phyloP scores from a whole-genome alignment of 1,140 invertebrate genomes.

The Neoseiulus cucumeris region DNA sequence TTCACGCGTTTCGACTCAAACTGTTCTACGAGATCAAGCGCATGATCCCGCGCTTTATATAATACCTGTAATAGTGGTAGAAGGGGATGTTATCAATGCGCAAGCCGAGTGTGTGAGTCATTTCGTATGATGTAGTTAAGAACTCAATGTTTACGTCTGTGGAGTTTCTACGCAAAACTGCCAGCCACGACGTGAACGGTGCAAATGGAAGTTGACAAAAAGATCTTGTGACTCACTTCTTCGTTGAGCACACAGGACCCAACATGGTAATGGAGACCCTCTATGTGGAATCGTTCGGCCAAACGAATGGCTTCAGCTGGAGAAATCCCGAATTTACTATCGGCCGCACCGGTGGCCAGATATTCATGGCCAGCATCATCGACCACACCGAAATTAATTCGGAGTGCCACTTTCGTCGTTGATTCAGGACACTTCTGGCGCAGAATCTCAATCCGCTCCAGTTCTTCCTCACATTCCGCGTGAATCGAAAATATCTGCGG shows the following conservation, averaged over 20 bases:
- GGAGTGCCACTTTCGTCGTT: neutral
- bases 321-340: neutral
- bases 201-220: too few species aligned
- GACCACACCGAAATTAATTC: neutral
- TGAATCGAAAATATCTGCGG: neutral
- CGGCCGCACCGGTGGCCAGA: neutral
- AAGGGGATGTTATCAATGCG: too few species aligned
- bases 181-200: too few species aligned
- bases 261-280: conserved; percentile 2
- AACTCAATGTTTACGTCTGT: too few species aligned
- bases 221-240: too few species aligned
- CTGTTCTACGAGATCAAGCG: conserved; percentile 15
- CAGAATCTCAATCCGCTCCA: neutral
- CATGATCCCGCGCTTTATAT: conserved; percentile 16
- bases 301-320: neutral
- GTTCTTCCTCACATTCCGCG: neutral
- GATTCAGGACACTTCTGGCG: neutral
- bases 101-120: conserved; percentile 22
- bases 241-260: neutral
- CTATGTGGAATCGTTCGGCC: neutral
- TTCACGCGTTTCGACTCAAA: conserved; percentile 12
- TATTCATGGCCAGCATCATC: neutral
- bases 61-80: conserved; percentile 13
- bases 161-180: too few species aligned
- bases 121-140: too few species aligned